Evolutionary conservation across 2,113 vertebrate species (phyloP).

Genomic region (Ivindomyrus marchei): DNA sequence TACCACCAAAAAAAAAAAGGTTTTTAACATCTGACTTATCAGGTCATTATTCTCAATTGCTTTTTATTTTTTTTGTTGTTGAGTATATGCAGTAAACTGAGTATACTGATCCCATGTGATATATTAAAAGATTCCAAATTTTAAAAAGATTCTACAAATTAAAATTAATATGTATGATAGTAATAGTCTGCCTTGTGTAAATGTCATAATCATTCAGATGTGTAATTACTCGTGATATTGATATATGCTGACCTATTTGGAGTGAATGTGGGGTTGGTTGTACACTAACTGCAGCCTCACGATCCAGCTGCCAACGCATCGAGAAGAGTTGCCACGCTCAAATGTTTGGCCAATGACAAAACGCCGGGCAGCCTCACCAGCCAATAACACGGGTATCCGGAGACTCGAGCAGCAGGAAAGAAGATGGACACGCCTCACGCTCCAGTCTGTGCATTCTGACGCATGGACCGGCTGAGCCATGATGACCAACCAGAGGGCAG

Average conservation of each 20-base stretch:
- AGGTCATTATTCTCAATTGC: background rate
- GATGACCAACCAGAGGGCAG: background rate
- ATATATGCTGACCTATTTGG: background rate
- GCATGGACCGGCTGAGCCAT: background rate
- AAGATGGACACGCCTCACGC: background rate
- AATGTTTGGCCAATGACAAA: background rate
- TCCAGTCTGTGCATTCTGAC: background rate
- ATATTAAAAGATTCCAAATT: background rate
- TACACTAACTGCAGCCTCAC: background rate
- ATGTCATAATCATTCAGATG: background rate
- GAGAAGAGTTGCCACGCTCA: background rate
- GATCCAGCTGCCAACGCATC: background rate
- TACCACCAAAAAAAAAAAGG: background rate
- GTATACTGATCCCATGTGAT: background rate
- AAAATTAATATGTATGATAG: background rate
- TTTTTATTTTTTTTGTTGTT: background rate
- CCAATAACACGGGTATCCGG: background rate
- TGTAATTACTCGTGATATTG: background rate
- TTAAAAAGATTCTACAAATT: background rate
- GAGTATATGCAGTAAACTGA: background rate
- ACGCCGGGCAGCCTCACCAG: background rate
- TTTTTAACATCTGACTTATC: background rate
- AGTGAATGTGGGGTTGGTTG: background rate
- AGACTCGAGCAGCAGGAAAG: background rate
- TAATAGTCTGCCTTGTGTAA: background rate